Base-by-base conservation (phyloP, 1,140 invertebrate genomes). In the Drosophila bifasciata region DNA sequence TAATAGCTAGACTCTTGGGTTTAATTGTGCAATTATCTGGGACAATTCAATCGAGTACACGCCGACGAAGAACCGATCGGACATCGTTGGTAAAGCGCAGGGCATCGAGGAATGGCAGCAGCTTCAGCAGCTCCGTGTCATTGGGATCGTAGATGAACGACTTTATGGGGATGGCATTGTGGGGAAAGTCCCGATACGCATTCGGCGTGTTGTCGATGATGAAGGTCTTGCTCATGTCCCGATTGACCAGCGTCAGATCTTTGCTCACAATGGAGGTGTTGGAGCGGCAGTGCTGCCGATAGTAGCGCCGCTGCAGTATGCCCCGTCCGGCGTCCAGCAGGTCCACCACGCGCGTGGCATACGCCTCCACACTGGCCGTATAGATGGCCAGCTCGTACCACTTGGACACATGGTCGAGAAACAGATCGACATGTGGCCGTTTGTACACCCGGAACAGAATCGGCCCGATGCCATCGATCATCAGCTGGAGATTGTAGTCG, bases 301-400 rank as follows among this genome's bases (percentile, higher is more conserved):
- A 86, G n/a, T 52, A 78, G 5, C 81, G 83, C 5, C 74, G 69
- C 1, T 32, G 53, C 3, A 86, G 40, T 13, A 88, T 53, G 2
- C 66, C 69, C 2, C 71, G 79, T 1, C 79, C 71, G 0, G 32
- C 56, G 13, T 88, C 83, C 55, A 88, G n/a, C 0, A 40, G 36
- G 23, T 88, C 85, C 2, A 79, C 51, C 2, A 88, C 85, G 8
- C 40, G 44, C 0, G 58, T 36, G 9, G 84, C 83, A 25, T 88
- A 88, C 0, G 45, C 44, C 49, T 88, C 79, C 13, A 84, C 25
- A 43, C 84, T 89, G 41, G 83, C 83, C 15, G 83, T 88, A n/a
- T 70, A 88, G 17, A 88, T 67, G 6, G 70, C 85, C 46, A 88
- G 3, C 15, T 88, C 74, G 6, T 88, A 88, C 84, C 84, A 88